These are phyloP conservation scores for Carassius carassius DNA, from an alignment of 2,113 vertebrate species.

Conservation along the genomic window DNA sequence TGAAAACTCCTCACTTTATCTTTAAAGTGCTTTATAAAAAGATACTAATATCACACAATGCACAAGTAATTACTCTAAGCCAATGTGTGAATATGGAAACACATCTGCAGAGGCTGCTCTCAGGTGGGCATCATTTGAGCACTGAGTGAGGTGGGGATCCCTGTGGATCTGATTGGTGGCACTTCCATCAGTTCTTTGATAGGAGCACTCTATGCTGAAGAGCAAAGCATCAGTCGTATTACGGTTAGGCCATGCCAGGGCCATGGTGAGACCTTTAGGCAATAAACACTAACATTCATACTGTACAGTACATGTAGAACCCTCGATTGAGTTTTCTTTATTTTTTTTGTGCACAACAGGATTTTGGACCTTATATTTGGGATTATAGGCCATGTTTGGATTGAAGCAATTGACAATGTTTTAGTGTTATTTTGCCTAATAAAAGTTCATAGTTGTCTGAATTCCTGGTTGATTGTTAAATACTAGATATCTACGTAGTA, in stretches of 20 bases:
- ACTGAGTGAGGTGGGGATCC: too few relatives aligned
- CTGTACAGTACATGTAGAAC: background rate
- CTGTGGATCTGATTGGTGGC: constrained; percentile 81
- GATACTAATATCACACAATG: too few relatives aligned
- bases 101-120: too few relatives aligned
- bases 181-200: constrained; percentile 92
- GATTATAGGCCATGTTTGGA: background rate
- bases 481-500: background rate
- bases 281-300: background rate
- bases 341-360: constrained; percentile 66
- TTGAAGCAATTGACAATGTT: background rate
- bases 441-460: background rate
- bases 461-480: background rate
- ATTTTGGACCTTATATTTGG: constrained; percentile 73
- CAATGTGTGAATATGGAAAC: too few relatives aligned
- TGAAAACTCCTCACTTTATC: background rate
- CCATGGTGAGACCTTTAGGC: constrained; percentile 79
- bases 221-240: constrained; percentile 86
- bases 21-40: constrained; percentile 19
- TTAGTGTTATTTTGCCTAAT: background rate
- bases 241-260: constrained; percentile 86
- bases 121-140: too few relatives aligned
- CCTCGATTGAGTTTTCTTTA: background rate
- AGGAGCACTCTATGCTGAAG: constrained; percentile 89
- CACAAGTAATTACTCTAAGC: too few relatives aligned